Conservation (phyloP, 2,797 vertebrate species). For the Paratrypauchen microcephalus region DNA sequence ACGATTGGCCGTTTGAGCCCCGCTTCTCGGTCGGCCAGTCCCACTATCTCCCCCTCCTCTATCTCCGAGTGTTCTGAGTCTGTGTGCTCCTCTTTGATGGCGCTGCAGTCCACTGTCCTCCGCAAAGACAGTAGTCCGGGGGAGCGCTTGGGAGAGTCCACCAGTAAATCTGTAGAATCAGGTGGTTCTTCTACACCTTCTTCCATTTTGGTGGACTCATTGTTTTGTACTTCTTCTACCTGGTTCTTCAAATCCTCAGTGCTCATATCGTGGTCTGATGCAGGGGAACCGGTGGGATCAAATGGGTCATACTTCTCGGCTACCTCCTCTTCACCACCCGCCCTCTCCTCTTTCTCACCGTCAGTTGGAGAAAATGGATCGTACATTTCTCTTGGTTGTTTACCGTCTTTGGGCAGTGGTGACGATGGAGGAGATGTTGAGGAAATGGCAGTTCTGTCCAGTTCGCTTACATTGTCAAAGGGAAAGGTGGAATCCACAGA, state of each 20-base stretch:
- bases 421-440: constrained; percentile 57
- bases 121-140: constrained; percentile 43
- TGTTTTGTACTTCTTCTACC: constrained; percentile 27
- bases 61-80: constrained; percentile 84
- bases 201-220: constrained; percentile 49
- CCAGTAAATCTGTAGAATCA: constrained; percentile 69
- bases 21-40: constrained; percentile 71
- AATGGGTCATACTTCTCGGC: constrained; percentile 95
- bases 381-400: constrained; percentile 80
- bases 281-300: constrained; percentile 91
- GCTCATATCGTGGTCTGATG: constrained; percentile 58
- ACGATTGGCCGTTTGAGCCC: constrained; percentile 51
- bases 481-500: constrained; percentile 55
- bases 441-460: constrained; percentile 52
- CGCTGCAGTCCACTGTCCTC: constrained; percentile 56
- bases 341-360: constrained; percentile 61
- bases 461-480: constrained; percentile 58
- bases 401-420: constrained; percentile 42
- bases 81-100: constrained; percentile 37
- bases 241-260: constrained; percentile 9
- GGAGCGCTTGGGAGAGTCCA: constrained; percentile 38
- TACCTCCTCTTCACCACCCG: constrained; percentile 69
- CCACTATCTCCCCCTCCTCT: constrained; percentile 92
- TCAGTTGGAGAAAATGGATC: constrained; percentile 89
- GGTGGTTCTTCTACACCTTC: constrained; percentile 49